Base-by-base conservation (phyloP, 2,797 vertebrate genomes). In the Lagodon rhomboides region DNA sequence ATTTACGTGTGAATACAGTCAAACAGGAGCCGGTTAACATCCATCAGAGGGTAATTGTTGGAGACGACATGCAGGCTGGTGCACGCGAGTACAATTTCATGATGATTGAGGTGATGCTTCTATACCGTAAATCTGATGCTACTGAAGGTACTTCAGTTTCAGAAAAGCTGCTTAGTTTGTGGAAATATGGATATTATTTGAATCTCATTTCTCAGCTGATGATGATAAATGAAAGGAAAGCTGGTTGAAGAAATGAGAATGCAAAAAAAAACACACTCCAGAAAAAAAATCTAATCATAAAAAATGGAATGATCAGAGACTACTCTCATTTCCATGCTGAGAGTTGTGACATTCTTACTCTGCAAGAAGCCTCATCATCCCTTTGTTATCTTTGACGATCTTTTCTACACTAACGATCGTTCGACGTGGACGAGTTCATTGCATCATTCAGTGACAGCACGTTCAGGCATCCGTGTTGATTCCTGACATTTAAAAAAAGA, bases 1-100 rank as follows among this genome's bases (percentile, higher is more conserved):
- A 73, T 76, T 65, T 30, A 66, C 34, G 30, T 65, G 53, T 46
- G 53, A 23, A 15, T 18, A 9, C 16, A 47, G n/a, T 23, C 23
- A 10, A 27, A 74, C 54, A 23, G 58, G 8, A 53, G 10, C 0
- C 16, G 18, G 27, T 44, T 68, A 17, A 69, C 69, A 15, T 27
- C 41, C 20, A 44, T 69, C 23, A 56, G 60, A 9, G 23, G 68
- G 16, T 41, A 12, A 62, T n/a, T 61, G 61, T 50, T 6, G 34
- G 4, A 50, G 50, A 15, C 1, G 41, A 44, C 43, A 44, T 16
- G 55, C 25, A 22, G 18, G 60, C 23, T 38, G 13, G 11, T n/a
- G 3, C 13, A 34, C 0, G 10, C 55, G 49, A 62, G 49, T 34
- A 25, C 5, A 30, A 41, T 30, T 46, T 71, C 20, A 44, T 16